Base-by-base conservation (phyloP, 2,113 vertebrate species). In the Tretioscincus oriximinensis region DNA sequence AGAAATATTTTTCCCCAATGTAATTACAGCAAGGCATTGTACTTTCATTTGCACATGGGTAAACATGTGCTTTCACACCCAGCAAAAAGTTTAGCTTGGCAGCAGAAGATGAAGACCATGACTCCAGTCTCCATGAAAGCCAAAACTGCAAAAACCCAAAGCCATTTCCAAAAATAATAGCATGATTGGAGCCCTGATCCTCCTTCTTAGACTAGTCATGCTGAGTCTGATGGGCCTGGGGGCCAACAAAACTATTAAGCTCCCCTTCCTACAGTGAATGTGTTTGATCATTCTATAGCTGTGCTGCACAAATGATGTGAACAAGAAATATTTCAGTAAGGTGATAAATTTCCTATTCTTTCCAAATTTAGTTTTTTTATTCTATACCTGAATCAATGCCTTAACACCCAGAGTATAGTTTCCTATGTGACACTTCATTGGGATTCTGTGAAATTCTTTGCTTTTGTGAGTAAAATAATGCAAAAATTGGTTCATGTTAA, bases 161-260 rank as follows among this genome's bases (percentile, higher is more conserved):
- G 81, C 66, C 87, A 91, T 93, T 93, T 96, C 95, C 95, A 95
- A 96, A 94, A 95, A 94, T 93, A 96, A 95, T 94, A 96, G 81
- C 82, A 88, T 88, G 88, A 90, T 91, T 77, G 92, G 84, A 91
- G 83, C 86, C 89, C 92, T 91, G 90, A 94, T 91, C 89, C 88
- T 93, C 89, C 76, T 93, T 88, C 47, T 75, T 81, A 85, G 77
- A 71, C 87, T 90, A 84, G 83, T 90, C 91, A 88, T 85, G 90
- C 93, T 92, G 93, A 81, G 88, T 91, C 87, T 65, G 91, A 91
- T 90, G 89, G 90, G 88, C 77, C 73, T 76, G 70, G 76, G 89
- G 90, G 86, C 84, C 87, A 85, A 60, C 81, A 87, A 89, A 85
- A 90, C 92, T 93, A 84, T 92, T 11, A 90, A 88, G 78, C 71